These are phyloP conservation scores for Drosophila rubida DNA, from an alignment of 2,888 invertebrate genomes.

Conservation along the genomic window DNA sequence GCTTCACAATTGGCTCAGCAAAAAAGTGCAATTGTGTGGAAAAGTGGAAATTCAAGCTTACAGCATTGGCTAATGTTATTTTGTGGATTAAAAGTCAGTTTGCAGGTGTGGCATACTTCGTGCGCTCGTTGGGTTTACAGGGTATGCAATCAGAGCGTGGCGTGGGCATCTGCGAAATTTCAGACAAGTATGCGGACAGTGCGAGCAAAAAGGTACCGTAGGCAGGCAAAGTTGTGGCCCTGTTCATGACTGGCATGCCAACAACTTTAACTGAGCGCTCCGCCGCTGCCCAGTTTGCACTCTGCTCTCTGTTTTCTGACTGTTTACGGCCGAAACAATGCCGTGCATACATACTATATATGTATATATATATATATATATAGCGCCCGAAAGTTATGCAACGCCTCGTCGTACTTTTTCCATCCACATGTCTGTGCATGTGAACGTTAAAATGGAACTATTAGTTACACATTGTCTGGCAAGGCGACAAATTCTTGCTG, in stretches of 20 bases:
- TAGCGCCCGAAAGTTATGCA: constrained; percentile 71
- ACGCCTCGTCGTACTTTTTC: constrained; percentile 38
- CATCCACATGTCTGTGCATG: constrained; percentile 26
- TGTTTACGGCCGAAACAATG: constrained; percentile 58
- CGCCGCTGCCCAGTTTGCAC: constrained; percentile 3
- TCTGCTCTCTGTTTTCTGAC: constrained; percentile 21
- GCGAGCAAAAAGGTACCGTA: constrained; percentile 30
- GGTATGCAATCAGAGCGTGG: constrained; percentile 29
- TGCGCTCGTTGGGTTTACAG: not conserved
- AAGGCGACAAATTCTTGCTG: constrained; percentile 71
- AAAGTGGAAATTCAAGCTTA: too few relatives aligned
- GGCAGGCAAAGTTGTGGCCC: constrained; percentile 43
- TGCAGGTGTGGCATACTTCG: not conserved
- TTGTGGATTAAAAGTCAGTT: not conserved
- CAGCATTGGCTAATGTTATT: not conserved
- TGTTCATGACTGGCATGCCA: constrained; percentile 59
- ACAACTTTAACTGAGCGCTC: constrained; percentile 54
- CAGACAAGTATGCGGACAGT: constrained; percentile 53
- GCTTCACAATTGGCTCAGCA: too few relatives aligned
- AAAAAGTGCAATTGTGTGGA: too few relatives aligned
- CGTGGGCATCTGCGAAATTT: constrained; percentile 46
- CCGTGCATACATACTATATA: too few relatives aligned
- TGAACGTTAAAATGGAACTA: constrained; percentile 72
- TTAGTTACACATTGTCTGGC: constrained; percentile 74
- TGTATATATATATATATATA: too few relatives aligned